These are phyloP conservation scores for Strigamia maritima DNA, from an alignment of 2,888 invertebrate genomes.

Conservation along the genomic window DNA sequence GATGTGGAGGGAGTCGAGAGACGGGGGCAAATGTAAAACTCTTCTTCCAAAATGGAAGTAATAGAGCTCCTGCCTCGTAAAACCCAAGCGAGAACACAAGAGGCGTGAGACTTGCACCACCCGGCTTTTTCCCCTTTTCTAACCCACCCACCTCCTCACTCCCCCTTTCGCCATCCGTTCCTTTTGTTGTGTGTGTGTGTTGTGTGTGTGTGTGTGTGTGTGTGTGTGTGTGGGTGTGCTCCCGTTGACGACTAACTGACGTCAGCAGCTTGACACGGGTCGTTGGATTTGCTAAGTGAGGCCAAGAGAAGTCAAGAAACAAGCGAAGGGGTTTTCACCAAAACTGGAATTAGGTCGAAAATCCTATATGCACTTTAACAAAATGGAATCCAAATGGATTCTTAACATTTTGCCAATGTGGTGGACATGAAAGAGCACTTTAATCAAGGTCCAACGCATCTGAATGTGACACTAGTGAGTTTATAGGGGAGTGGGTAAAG, in stretches of 20 bases:
- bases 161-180: neutral
- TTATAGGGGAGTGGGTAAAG: neutral
- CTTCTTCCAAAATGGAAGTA: slow-evolving; percentile 10
- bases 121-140: slow-evolving; percentile 1
- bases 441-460: neutral
- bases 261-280: slow-evolving; percentile 15
- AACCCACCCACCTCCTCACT: neutral
- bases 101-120: slow-evolving; percentile 5
- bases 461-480: neutral
- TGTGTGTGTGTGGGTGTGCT: neutral
- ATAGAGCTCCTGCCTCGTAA: slow-evolving; percentile 15
- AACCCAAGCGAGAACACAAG: slow-evolving; percentile 15
- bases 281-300: slow-evolving; percentile 10
- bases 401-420: neutral
- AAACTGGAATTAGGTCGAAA: neutral
- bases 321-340: neutral
- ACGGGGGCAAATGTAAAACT: slow-evolving; percentile 14
- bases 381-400: neutral
- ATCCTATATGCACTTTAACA: neutral
- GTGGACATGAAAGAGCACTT: neutral
- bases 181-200: neutral
- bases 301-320: slow-evolving; percentile 2
- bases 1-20: slow-evolving; percentile 15
- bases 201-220: neutral
- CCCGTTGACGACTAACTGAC: neutral